phyloP scores from a whole-genome alignment of 2,797 vertebrate species.

The Tangara arthus region DNA sequence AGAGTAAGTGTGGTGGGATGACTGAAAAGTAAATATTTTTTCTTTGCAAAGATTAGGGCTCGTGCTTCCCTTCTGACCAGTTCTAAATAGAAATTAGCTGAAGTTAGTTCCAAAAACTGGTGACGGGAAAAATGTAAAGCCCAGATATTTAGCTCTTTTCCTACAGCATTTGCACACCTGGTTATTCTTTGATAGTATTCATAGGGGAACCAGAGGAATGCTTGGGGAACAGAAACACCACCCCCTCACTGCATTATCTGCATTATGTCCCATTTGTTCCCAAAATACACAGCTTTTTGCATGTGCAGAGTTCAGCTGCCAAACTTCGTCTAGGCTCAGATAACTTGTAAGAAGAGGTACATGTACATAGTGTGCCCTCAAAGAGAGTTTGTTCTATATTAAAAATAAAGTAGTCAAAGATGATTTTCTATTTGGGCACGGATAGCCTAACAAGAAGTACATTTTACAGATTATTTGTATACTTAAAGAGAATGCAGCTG shows the following conservation, averaged over 20 bases:
- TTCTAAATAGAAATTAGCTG: not conserved
- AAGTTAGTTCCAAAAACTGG: not conserved
- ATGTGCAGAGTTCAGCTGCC: not conserved
- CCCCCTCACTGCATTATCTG: not conserved
- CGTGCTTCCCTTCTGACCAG: not conserved
- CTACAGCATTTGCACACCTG: not conserved
- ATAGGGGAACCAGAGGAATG: not conserved
- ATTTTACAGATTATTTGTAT: not conserved
- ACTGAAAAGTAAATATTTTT: not conserved
- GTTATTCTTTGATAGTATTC: not conserved
- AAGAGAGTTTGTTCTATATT: not conserved
- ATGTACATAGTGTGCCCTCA: not conserved
- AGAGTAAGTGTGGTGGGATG: not conserved
- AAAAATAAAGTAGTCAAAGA: not conserved
- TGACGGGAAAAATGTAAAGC: not conserved
- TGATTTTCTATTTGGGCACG: not conserved
- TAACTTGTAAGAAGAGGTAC: not conserved
- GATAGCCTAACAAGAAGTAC: not conserved
- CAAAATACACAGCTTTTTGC: not conserved
- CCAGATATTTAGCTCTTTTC: not conserved
- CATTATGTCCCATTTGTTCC: not conserved
- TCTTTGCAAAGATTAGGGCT: not conserved
- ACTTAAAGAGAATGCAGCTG: not conserved
- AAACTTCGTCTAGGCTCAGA: not conserved
- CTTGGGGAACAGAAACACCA: not conserved